phyloP scores from a whole-genome alignment of 2,888 invertebrate genomes.

The Pyralis farinalis region DNA sequence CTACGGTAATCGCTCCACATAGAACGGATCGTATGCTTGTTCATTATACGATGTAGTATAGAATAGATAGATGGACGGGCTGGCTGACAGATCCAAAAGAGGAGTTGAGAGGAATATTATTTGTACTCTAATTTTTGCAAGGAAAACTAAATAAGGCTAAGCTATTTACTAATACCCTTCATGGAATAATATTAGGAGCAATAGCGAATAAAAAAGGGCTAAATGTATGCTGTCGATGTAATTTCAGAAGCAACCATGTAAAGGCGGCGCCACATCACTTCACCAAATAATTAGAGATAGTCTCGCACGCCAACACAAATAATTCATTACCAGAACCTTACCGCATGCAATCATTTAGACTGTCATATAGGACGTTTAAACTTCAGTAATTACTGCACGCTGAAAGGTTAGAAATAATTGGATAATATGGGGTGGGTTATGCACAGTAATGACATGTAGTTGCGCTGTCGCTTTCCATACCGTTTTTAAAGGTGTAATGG shows the following conservation, averaged over 20 bases:
- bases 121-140: no score
- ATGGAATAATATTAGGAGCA: no score
- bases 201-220: no score
- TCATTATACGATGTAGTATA: no score
- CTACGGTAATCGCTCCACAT: no score
- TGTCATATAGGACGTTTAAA: conserved; percentile 73
- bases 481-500: conserved; percentile 15
- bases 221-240: no score
- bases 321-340: conserved; percentile 67
- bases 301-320: conserved; percentile 72
- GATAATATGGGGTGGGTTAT: conserved; percentile 68
- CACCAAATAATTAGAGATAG: conserved; percentile 53
- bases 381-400: conserved; percentile 57
- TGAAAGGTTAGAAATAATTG: conserved; percentile 80
- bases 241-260: conserved; percentile 11
- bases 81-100: no score
- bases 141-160: no score
- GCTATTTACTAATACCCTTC: no score
- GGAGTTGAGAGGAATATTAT: no score
- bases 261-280: conserved; percentile 43
- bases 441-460: conserved; percentile 63
- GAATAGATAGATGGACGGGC: no score
- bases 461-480: conserved; percentile 40
- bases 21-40: no score
- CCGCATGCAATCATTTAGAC: conserved; percentile 69